Percentiles rank a stretch among this genome's conserved stretches.
These are phyloP conservation scores for Arothron firmamentum DNA, from an alignment of 2,113 vertebrate genomes.

Conservation along the genomic window DNA sequence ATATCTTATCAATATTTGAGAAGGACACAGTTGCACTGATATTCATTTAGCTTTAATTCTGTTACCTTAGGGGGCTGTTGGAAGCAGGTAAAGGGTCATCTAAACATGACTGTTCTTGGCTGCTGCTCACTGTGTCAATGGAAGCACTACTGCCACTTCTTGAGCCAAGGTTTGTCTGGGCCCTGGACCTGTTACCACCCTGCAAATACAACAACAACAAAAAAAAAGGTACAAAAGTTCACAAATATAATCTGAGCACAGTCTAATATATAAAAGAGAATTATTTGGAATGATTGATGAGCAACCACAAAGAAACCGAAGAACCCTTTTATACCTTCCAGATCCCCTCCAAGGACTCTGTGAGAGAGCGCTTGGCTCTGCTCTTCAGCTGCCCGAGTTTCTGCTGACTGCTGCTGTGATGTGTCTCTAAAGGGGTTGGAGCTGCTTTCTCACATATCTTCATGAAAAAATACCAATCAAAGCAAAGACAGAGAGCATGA, in stretches of 20 bases:
- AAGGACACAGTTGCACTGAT: too few relatives aligned
- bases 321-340: slow-evolving; percentile 71
- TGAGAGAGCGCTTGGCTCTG: slow-evolving; percentile 89
- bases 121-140: slow-evolving; percentile 66
- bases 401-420: slow-evolving; percentile 80
- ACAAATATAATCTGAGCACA: not conserved
- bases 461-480: slow-evolving; percentile 5
- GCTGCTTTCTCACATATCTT: slow-evolving; percentile 51
- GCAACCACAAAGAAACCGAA: too few relatives aligned
- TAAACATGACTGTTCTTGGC: slow-evolving; percentile 44
- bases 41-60: not conserved
- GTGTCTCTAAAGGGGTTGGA: slow-evolving; percentile 66
- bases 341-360: slow-evolving; percentile 92
- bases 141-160: slow-evolving; percentile 72
- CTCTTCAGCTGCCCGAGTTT: slow-evolving; percentile 88
- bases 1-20: too few relatives aligned
- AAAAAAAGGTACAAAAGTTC: not conserved
- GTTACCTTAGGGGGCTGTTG: slow-evolving; percentile 68
- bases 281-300: too few relatives aligned
- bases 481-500: too few relatives aligned
- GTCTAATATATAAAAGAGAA: too few relatives aligned
- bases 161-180: slow-evolving; percentile 73
- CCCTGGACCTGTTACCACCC: slow-evolving; percentile 81
- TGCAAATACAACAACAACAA: slow-evolving; percentile 52
- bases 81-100: slow-evolving; percentile 48